Base-by-base conservation (phyloP, 2,888 invertebrate genomes). In the Dryomyza anilis region DNA sequence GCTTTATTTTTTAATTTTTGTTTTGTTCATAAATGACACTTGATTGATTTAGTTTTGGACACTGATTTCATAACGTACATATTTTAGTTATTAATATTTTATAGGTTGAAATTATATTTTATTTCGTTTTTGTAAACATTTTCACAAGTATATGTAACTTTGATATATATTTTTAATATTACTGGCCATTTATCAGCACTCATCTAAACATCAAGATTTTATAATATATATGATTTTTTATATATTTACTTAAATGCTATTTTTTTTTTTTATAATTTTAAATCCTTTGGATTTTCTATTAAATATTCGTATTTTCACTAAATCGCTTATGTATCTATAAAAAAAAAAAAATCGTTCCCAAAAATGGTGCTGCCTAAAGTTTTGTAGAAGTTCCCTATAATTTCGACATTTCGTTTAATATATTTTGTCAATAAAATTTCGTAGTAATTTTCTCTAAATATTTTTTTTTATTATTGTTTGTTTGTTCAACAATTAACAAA, bases 341-440 rank as follows among this genome's bases (percentile, higher is more conserved):
- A 61, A 52, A n/a, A n/a, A n/a, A n/a, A n/a, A 33, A 61, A 61
- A 61, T 61, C 61, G 61, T 52, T 61, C 61, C 53, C 61, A 61
- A 61, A 60, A 61, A 52, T 61, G 61, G 61, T 61, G 61, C 61
- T 61, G 61, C 53, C 61, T 61, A 43, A 21, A 6, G 3, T 36
- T 61, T 53, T 69, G 68, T 64, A 70, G 67, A 67, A 65, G 64
- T 70, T 70, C 70, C 70, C 70, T 70, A 66, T 56, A 63, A 66
- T 53, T 67, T 66, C 60, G 64, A 27, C 56, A 56, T 43, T 63
- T 59, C 10, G 21, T 59, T 29, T 56, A 45, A 30, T 48, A 27
- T 43, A 33, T 56, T 56, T 48, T 7, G 19, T 19, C 4, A 21
- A n/a, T 16, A 57, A 52, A 43, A 48, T 52, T 64, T 57, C 56